Evolutionary conservation across 2,888 invertebrate species (phyloP).

Genomic region (Drosophila melanosoma): DNA sequence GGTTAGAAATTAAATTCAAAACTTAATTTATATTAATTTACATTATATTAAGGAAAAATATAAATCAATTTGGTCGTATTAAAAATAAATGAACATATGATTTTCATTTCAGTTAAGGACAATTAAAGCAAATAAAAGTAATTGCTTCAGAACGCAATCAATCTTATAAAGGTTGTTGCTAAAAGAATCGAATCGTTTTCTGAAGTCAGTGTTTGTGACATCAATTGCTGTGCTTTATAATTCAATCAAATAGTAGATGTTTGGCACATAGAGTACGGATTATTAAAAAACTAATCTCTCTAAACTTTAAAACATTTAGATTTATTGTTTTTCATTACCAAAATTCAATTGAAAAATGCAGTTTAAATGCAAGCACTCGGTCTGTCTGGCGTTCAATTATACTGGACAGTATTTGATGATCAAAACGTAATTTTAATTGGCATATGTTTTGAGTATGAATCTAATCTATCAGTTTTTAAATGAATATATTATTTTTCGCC

Average conservation of each 20-base stretch:
- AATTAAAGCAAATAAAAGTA: neutral
- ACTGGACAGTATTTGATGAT: neutral
- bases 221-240: neutral
- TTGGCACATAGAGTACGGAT: neutral
- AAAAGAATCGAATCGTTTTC: neutral
- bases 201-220: neutral
- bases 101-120: neutral
- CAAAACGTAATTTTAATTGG: neutral
- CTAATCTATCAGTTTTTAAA: neutral
- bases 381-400: neutral
- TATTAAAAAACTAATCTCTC: neutral
- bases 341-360: neutral
- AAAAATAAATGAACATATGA: neutral
- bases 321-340: neutral
- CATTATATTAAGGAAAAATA: neutral
- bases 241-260: neutral
- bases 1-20: neutral
- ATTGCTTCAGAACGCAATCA: neutral
- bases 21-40: neutral
- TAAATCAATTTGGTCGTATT: neutral
- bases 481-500: neutral
- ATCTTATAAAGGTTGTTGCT: neutral
- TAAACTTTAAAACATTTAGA: neutral
- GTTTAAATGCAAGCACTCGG: neutral
- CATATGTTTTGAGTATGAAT: neutral